A percentile compares a stretch with the other conserved stretches of the same genome.
Evolutionary conservation across 1,140 invertebrate genomes (phyloP).

Genomic region (Solen grandis): DNA sequence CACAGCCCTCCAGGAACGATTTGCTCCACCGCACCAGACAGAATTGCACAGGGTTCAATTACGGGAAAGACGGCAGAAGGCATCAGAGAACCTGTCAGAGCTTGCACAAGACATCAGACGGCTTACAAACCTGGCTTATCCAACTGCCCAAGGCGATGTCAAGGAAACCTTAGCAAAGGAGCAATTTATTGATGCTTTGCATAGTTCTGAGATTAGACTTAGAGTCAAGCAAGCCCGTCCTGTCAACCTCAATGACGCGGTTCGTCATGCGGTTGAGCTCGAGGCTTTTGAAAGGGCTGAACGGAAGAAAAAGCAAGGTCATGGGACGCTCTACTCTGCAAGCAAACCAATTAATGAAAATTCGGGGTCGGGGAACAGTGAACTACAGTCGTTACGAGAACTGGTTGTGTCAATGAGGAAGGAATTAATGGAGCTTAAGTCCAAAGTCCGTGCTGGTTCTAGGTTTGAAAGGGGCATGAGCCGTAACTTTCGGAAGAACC

Average conservation of each 20-base stretch:
- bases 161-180: not conserved
- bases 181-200: slow-evolving; percentile 13
- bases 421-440: too few species aligned
- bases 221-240: too few species aligned
- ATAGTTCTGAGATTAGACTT: not conserved
- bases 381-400: not conserved
- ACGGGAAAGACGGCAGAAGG: not conserved
- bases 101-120: slow-evolving; percentile 19
- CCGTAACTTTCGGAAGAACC: too few species aligned
- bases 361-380: not conserved
- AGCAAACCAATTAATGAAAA: not conserved
- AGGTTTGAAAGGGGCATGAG: not conserved
- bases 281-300: slow-evolving; percentile 21
- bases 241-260: too few species aligned
- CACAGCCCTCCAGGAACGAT: slow-evolving; percentile 1
- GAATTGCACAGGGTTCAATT: slow-evolving; percentile 24
- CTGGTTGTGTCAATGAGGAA: not conserved
- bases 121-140: slow-evolving; percentile 29
- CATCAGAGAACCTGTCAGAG: not conserved
- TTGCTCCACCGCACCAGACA: slow-evolving; percentile 12
- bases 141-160: slow-evolving; percentile 10
- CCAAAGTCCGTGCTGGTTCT: not conserved
- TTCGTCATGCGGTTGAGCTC: too few species aligned
- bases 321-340: not conserved
- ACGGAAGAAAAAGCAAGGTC: not conserved